Evolutionary conservation across 2,888 invertebrate genomes (phyloP), one percentile per base, ranked within the genome.

Genomic region (Caenorhabditis parvicauda): DNA sequence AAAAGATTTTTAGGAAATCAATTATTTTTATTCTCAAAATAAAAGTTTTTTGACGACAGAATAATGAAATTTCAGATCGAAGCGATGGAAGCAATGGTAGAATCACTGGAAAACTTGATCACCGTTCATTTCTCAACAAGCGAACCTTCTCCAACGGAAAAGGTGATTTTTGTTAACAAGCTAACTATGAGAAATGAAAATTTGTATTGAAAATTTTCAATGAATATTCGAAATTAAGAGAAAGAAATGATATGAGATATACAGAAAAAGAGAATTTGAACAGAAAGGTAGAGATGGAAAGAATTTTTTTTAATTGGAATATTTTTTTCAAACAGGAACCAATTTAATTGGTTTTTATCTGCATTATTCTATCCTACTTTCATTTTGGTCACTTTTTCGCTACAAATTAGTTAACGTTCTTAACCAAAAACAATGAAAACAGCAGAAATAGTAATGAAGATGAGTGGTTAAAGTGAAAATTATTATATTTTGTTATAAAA

Each of bases 101-200:
- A 80, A 51, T 74, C 70, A 4, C 64, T 80, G 32, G 79, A 79
- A 57, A 78, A 78, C 51, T 63, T 77, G 37, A 76, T 78, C 48
- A 79, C 79, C 4, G 79, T 81, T 19, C 80, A 81, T 58, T 80
- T 77, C 53, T 75, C 80, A n/a, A 80, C 79, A 7, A 76, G 70
- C 42, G 77, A 79, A 56, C 67, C 70, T 44, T 63, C 75, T 12
- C 74, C 77, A 27, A 66, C 72, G 9, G 74, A 74, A 49, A 78
- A 76, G 64, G 77, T 77, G 6, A 3, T 4, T 22, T 5, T 17
- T 32, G n/a, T 12, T 12, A 32, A 12, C n/a, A 32, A n/a, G n/a
- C n/a, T n/a, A n/a, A n/a, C n/a, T n/a, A n/a, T n/a, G n/a, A n/a
- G n/a, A n/a, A n/a, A 4, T 19, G 9, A 19, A 19, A 3, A 19